Conservation (phyloP, 2,797 vertebrate species). For the Astyanax mexicanus region DNA sequence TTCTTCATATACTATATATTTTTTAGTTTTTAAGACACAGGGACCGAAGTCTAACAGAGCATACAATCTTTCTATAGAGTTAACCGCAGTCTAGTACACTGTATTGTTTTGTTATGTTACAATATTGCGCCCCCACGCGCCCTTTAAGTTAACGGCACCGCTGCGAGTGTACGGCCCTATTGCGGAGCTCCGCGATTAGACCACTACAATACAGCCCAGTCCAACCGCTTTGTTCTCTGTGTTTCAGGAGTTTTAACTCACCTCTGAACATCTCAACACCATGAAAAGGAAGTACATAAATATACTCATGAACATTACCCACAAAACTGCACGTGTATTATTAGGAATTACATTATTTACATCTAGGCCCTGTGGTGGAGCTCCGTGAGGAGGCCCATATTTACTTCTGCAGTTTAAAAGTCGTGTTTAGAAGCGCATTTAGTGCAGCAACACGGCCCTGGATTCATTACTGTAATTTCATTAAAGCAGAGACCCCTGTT, state of each 20-base stretch:
- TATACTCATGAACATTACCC: neutral
- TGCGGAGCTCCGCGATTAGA: conserved; percentile 76
- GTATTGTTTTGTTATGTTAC: neutral
- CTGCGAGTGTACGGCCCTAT: conserved; percentile 57
- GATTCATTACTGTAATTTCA: accelerated
- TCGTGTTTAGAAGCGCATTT: conserved; percentile 37
- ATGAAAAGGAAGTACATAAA: neutral
- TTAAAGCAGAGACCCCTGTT: neutral
- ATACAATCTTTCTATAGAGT: too few species aligned
- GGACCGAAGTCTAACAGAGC: too few species aligned
- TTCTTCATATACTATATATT: too few species aligned
- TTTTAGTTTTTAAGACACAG: too few species aligned
- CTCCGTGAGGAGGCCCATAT: conserved; percentile 81
- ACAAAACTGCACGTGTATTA: too few species aligned
- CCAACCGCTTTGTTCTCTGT: neutral
- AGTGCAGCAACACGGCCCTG: neutral
- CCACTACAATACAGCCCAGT: conserved; percentile 47
- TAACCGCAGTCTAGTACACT: neutral
- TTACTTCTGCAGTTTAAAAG: conserved; percentile 70
- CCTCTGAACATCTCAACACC: neutral
- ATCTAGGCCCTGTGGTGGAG: conserved; percentile 81
- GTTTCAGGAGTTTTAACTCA: neutral
- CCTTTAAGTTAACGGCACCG: neutral
- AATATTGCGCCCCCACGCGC: conserved; percentile 36
- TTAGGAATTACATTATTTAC: conserved; percentile 50